phyloP scores from a whole-genome alignment of 2,113 vertebrate species.

The Notarius quadriscutis region DNA sequence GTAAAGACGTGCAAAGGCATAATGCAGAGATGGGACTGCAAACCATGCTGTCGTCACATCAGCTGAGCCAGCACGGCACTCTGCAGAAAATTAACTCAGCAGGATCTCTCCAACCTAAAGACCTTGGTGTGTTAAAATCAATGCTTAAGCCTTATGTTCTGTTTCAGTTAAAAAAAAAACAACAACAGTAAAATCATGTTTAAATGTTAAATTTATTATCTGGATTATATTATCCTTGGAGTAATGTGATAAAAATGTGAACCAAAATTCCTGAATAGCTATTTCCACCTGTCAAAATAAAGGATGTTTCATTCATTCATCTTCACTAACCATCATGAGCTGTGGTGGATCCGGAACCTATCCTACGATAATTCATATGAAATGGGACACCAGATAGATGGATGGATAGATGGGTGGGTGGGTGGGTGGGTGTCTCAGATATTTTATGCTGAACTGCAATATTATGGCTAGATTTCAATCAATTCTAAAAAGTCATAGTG shows the following conservation, averaged over 20 bases:
- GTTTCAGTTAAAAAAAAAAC: background rate
- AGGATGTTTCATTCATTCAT: background rate
- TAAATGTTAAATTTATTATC: background rate
- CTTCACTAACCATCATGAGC: background rate
- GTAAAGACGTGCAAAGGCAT: background rate
- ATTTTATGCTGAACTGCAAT: too few species aligned
- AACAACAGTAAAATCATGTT: background rate
- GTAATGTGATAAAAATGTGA: background rate
- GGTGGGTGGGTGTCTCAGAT: background rate
- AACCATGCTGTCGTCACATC: background rate
- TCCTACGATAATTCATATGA: background rate
- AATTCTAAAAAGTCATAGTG: background rate
- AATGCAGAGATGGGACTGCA: slow-evolving; percentile 17
- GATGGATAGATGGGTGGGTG: background rate
- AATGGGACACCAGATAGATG: background rate
- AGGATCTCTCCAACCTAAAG: slow-evolving; percentile 13
- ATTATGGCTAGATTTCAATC: background rate
- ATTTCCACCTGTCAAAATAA: background rate
- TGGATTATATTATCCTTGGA: background rate
- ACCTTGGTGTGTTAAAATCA: background rate
- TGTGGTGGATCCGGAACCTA: background rate
- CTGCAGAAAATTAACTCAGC: slow-evolving; percentile 26
- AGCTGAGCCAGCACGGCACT: slow-evolving; percentile 23
- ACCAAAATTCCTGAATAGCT: background rate
- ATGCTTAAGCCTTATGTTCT: background rate